Evolutionary conservation across 2,888 invertebrate species (phyloP), one percentile per base, ranked within the genome.

Genomic region (Leptinotarsa peninsularis): DNA sequence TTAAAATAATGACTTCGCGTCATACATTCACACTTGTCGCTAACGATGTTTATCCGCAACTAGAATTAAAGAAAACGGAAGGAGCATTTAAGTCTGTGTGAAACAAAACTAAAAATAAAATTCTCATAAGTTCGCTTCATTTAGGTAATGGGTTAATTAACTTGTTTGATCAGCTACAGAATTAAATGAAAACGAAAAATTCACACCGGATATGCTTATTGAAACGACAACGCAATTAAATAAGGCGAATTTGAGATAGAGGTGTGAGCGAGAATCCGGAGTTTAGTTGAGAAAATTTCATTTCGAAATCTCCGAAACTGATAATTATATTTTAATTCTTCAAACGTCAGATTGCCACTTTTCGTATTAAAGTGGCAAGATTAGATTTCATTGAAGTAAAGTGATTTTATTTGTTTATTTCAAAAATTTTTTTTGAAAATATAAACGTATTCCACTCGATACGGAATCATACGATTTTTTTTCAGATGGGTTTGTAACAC

Each of bases 21-120:
- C 87, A 86, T 83, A 86, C 86, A 84, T 84, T 85, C 84, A 84
- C 85, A 85, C 85, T 85, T 85, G 82, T 83, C 83, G 83, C 84
- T 87, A 88, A 88, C 86, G 79, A 85, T 84, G 81, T 84, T 83
- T 87, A 86, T 88, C 88, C 88, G 87, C 85, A 84, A 82, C 81
- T 84, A 81, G 85, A 85, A 86, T 86, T 86, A 81, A 87, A 88
- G 87, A 87, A 87, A 87, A 86, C 87, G 87, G 87, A 87, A 87
- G 86, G 83, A 86, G 86, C 83, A 86, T 86, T 87, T 87, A 87
- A 87, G 85, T 85, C 85, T 84, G 83, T 84, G 84, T 83, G 83
- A 83, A 85, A 81, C 80, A 79, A 76, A 80, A 80, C 79, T 81
- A 78, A 79, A 81, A 76, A 78, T 78, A 77, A 79, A 82, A 83